Evolutionary conservation across 2,888 invertebrate genomes (phyloP).

Genomic region (Caradrina kadenii): DNA sequence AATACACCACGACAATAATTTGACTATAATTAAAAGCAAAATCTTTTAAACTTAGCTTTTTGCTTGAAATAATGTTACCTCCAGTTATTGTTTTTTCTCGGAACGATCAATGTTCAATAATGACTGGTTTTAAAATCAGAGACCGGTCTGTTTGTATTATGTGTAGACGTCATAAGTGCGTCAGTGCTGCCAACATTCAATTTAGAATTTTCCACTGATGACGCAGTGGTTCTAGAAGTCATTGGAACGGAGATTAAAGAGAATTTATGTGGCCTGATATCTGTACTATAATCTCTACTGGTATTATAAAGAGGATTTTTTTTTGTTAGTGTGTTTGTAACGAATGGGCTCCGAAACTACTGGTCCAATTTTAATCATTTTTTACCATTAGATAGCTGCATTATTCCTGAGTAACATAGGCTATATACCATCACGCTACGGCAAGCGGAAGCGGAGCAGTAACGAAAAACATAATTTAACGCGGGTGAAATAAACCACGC

Average conservation of each 20-base stretch:
- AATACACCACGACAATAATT: neutral
- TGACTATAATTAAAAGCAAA: neutral
- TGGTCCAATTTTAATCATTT: too few relatives aligned
- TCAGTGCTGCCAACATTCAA: slow-evolving; percentile 21
- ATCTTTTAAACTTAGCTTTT: slow-evolving; percentile 1
- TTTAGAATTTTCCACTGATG: slow-evolving; percentile 33
- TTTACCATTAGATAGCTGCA: too few relatives aligned
- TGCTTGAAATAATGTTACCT: slow-evolving; percentile 17
- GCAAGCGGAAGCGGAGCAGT: too few relatives aligned
- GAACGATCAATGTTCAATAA: slow-evolving; percentile 30
- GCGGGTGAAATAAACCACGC: too few relatives aligned
- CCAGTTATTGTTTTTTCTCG: slow-evolving; percentile 7
- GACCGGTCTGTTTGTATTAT: slow-evolving; percentile 14
- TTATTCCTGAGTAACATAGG: too few relatives aligned
- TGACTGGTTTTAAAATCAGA: slow-evolving; percentile 10
- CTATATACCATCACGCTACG: too few relatives aligned
- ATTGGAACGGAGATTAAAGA: neutral
- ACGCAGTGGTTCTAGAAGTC: neutral
- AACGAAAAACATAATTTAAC: too few relatives aligned
- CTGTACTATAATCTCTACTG: too few relatives aligned
- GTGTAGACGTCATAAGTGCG: slow-evolving; percentile 22
- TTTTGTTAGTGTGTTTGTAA: too few relatives aligned
- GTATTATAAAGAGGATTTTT: too few relatives aligned
- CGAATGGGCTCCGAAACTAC: too few relatives aligned
- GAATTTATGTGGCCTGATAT: too few relatives aligned